phyloP scores from a whole-genome alignment of 2,888 invertebrate genomes.

The Orthonevra nobilis region DNA sequence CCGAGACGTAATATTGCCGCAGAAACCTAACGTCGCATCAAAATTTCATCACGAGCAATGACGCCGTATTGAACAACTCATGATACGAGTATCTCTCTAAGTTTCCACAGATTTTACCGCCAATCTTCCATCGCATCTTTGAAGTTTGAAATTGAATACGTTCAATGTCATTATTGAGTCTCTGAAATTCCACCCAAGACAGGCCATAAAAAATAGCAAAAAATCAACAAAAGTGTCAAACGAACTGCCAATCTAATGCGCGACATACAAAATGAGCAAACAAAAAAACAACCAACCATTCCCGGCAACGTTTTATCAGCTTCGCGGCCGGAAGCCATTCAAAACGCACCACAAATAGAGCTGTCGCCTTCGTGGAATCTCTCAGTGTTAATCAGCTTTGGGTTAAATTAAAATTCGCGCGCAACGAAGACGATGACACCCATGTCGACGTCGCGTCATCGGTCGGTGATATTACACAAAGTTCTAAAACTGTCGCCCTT shows the following conservation, averaged over 20 bases:
- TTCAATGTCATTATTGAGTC: conserved; percentile 1
- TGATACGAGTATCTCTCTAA: conserved; percentile 8
- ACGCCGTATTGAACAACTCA: too few relatives aligned
- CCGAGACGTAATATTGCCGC: too few relatives aligned
- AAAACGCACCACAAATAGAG: not conserved
- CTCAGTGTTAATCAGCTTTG: conserved; percentile 26
- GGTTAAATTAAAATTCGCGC: conserved; percentile 9
- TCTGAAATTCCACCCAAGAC: not conserved
- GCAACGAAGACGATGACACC: not conserved
- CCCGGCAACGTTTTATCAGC: not conserved
- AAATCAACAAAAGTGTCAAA: not conserved
- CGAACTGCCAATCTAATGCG: not conserved
- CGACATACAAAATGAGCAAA: too few relatives aligned
- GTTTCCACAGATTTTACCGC: conserved; percentile 1
- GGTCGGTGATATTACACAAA: conserved; percentile 3
- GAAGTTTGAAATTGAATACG: conserved; percentile 30
- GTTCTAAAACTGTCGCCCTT: conserved; percentile 1
- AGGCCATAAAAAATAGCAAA: not conserved
- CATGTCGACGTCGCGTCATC: too few relatives aligned
- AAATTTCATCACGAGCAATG: not conserved
- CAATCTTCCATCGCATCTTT: conserved; percentile 19
- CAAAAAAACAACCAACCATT: conserved; percentile 1
- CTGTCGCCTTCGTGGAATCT: not conserved
- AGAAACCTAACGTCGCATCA: not conserved
- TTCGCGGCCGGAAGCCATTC: conserved; percentile 9